Evolutionary conservation across 2,888 invertebrate species (phyloP).

Genomic region (Sclerodermus sp.): DNA sequence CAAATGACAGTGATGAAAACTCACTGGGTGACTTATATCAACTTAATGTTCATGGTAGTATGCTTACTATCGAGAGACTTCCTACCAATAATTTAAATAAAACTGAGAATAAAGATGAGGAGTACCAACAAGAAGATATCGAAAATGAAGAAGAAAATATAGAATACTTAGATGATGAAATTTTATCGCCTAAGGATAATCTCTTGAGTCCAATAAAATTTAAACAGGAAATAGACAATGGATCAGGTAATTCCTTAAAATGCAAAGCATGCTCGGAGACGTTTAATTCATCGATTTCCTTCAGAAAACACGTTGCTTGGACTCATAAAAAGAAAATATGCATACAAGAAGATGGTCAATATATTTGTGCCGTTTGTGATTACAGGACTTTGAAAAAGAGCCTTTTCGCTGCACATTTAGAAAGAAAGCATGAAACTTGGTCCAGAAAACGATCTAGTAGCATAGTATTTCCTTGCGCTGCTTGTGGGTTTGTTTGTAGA

Average conservation of each 20-base stretch:
- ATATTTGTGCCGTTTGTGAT: constrained; percentile 52
- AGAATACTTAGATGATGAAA: constrained; percentile 27
- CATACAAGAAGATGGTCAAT: constrained; percentile 49
- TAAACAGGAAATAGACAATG: not conserved
- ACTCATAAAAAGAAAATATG: constrained; percentile 51
- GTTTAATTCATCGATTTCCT: constrained; percentile 42
- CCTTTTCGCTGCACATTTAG: constrained; percentile 45
- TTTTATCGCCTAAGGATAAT: constrained; percentile 3
- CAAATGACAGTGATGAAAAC: constrained; percentile 4
- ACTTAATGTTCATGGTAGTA: constrained; percentile 43
- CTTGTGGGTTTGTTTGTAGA: constrained; percentile 51
- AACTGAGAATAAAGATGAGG: not conserved
- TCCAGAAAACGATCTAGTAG: constrained; percentile 36
- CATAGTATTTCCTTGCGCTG: constrained; percentile 44
- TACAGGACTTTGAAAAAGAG: constrained; percentile 47
- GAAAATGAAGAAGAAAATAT: constrained; percentile 18
- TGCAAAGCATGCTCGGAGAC: constrained; percentile 49
- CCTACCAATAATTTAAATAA: constrained; percentile 8
- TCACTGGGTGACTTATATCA: constrained; percentile 40
- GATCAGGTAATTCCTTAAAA: constrained; percentile 28
- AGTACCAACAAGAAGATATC: constrained; percentile 13
- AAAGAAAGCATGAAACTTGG: constrained; percentile 51
- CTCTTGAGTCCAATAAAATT: no score
- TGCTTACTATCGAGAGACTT: constrained; percentile 43
- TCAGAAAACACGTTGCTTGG: constrained; percentile 53